Conservation (phyloP, 2,113 vertebrate genomes). For the Syngnathoides biaculeatus region DNA sequence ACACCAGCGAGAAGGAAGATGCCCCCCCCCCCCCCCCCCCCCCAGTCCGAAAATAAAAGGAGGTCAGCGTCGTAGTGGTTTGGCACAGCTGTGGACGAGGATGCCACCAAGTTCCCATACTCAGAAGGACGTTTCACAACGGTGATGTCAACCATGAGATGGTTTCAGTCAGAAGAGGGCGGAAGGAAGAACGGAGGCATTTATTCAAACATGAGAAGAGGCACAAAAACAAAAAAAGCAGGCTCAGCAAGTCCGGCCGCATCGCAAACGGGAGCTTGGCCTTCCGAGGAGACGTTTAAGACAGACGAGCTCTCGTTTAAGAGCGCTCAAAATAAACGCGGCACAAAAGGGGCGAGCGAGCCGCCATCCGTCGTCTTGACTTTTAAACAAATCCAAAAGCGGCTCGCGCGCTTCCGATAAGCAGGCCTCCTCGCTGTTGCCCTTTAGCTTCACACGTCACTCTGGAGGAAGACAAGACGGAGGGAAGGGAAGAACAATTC, state of each 20-base stretch:
- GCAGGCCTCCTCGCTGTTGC: slow-evolving; percentile 5
- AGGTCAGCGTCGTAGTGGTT: slow-evolving; percentile 20
- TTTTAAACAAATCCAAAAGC: slow-evolving; percentile 15
- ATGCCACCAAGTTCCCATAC: not conserved
- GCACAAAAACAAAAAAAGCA: slow-evolving; percentile 25
- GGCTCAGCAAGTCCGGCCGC: slow-evolving; percentile 41
- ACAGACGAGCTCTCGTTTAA: slow-evolving; percentile 53
- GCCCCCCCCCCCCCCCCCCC: too few species aligned
- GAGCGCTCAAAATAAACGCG: slow-evolving; percentile 52
- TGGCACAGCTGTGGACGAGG: not conserved
- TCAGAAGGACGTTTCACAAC: not conserved
- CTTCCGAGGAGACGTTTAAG: slow-evolving; percentile 36
- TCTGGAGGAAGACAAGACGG: not conserved
- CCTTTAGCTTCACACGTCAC: not conserved
- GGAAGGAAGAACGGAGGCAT: not conserved
- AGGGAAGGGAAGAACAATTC: not conserved
- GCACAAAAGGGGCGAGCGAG: slow-evolving; percentile 49
- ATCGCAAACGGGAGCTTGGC: too few species aligned
- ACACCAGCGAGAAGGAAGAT: too few species aligned
- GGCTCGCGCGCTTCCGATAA: not conserved
- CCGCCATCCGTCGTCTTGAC: slow-evolving; percentile 27
- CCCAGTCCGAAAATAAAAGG: slow-evolving; percentile 22
- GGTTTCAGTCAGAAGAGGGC: not conserved
- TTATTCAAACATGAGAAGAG: slow-evolving; percentile 24
- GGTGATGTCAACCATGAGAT: not conserved